These are phyloP conservation scores for Sminthurides aquaticus DNA, from an alignment of 2,888 invertebrate species.

Conservation along the genomic window DNA sequence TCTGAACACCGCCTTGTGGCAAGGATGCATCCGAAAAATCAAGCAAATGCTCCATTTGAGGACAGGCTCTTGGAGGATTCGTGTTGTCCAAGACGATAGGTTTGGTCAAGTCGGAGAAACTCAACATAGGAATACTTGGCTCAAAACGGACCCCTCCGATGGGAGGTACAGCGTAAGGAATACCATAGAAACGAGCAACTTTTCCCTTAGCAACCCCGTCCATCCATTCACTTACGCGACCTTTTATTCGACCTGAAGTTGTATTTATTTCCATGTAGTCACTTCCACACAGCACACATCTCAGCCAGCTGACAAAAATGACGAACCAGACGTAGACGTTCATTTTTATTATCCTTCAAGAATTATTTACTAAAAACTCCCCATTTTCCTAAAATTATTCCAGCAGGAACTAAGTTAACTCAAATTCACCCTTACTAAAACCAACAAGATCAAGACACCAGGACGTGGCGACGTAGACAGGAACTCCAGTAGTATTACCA, in stretches of 20 bases:
- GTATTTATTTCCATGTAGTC: slow-evolving; percentile 3
- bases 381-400: too few relatives aligned
- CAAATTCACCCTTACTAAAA: too few relatives aligned
- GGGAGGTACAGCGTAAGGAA: slow-evolving; percentile 44
- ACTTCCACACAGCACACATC: background rate
- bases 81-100: background rate
- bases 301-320: background rate
- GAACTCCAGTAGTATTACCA: too few relatives aligned
- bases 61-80: slow-evolving; percentile 33
- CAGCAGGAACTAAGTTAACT: too few relatives aligned
- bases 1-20: slow-evolving; percentile 20
- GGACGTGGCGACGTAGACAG: too few relatives aligned
- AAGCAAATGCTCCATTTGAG: slow-evolving; percentile 41
- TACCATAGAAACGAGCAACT: slow-evolving; percentile 40
- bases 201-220: slow-evolving; percentile 7
- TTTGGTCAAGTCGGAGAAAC: background rate
- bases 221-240: background rate
- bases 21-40: slow-evolving; percentile 23
- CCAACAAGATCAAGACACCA: too few relatives aligned
- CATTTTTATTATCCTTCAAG: too few relatives aligned
- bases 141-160: slow-evolving; percentile 26
- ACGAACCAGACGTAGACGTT: background rate
- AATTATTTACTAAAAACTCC: too few relatives aligned
- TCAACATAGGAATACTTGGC: background rate
- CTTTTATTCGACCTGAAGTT: slow-evolving; percentile 19